These are phyloP conservation scores for Chitala chitala DNA, from an alignment of 2,113 vertebrate genomes.

Conservation along the genomic window DNA sequence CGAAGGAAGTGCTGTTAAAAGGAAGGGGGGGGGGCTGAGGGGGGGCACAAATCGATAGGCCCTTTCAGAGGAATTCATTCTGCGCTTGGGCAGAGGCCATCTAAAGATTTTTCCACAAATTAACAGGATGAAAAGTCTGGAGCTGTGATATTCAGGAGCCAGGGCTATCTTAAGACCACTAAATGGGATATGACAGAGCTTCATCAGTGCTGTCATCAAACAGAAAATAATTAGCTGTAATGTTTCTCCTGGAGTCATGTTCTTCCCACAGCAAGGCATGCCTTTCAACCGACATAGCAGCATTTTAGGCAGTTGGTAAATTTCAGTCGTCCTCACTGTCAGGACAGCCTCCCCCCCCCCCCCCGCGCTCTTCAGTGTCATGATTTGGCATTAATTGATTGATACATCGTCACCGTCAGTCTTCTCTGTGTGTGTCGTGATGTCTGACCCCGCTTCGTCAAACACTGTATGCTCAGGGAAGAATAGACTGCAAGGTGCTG, in stretches of 20 bases:
- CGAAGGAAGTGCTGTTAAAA: constrained; percentile 41
- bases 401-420: neutral
- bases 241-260: constrained; percentile 67
- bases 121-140: constrained; percentile 68
- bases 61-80: constrained; percentile 69
- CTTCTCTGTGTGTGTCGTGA: neutral
- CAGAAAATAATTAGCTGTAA: constrained; percentile 73
- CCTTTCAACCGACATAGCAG: too few species aligned
- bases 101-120: constrained; percentile 70
- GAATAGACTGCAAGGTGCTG: too few species aligned
- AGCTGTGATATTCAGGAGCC: constrained; percentile 62
- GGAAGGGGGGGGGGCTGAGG: constrained; percentile 34
- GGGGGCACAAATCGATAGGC: constrained; percentile 39
- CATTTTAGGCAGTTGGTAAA: neutral
- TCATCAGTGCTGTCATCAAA: constrained; percentile 59
- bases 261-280: constrained; percentile 22
- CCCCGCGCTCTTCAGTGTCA: neutral
- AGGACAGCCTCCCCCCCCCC: neutral
- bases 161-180: constrained; percentile 65
- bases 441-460: neutral
- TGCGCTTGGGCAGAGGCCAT: constrained; percentile 66
- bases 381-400: neutral
- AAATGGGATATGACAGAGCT: constrained; percentile 68
- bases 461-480: too few species aligned
- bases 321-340: neutral